Conservation (phyloP, 2,797 vertebrate genomes). For the Crocodylus rhombifer region DNA sequence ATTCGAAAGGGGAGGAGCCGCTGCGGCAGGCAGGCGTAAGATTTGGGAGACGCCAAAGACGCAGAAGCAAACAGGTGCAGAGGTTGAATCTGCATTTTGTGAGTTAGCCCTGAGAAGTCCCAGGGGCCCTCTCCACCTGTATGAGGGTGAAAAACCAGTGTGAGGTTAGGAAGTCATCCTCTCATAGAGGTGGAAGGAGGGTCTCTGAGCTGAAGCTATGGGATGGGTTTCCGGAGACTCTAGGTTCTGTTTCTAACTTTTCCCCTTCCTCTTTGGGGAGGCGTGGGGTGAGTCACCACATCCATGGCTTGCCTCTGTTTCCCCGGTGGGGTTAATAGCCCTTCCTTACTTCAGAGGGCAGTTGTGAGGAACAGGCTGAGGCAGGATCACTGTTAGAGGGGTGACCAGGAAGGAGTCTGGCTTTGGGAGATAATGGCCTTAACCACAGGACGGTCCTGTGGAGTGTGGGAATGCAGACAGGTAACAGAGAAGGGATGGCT, state of each 20-base stretch:
- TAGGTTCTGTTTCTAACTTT: neutral
- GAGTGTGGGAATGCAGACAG: neutral
- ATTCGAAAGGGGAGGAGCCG: neutral
- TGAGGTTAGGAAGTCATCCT: neutral
- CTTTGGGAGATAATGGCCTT: too few species aligned
- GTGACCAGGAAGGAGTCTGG: too few species aligned
- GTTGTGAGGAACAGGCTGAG: neutral
- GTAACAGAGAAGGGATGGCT: neutral
- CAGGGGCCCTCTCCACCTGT: accelerated
- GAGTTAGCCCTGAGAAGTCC: neutral
- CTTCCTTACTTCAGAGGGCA: neutral
- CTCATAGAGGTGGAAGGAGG: neutral
- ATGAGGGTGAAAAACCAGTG: neutral
- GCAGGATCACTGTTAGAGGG: neutral
- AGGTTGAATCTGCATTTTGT: neutral
- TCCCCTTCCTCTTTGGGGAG: neutral
- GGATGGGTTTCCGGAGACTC: accelerated
- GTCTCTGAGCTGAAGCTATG: neutral
- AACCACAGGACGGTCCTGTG: neutral
- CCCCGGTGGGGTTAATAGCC: neutral
- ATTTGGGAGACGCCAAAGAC: neutral
- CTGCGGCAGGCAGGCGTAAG: neutral
- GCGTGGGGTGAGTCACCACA: neutral
- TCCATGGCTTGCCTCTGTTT: neutral
- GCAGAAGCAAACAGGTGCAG: neutral